phyloP scores from a whole-genome alignment of 2,797 vertebrate species.

The Labroides dimidiatus region DNA sequence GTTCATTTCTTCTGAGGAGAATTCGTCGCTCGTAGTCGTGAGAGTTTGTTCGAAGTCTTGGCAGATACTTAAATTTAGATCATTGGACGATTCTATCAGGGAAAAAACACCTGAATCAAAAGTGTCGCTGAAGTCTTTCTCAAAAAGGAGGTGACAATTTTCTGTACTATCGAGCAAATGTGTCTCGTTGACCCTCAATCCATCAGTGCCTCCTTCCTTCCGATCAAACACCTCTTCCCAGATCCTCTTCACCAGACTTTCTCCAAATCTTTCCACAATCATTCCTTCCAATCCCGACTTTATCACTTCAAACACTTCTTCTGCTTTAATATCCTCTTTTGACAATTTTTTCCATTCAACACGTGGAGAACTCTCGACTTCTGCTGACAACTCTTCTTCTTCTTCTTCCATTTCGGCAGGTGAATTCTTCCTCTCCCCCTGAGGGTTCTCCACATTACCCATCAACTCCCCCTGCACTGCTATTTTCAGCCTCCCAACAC shows the following conservation, averaged over 20 bases:
- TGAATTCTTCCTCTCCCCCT: constrained; percentile 48
- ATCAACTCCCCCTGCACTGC: constrained; percentile 56
- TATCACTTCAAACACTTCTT: constrained; percentile 44
- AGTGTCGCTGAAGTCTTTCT: constrained; percentile 44
- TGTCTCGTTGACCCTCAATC: background rate
- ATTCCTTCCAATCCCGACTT: constrained; percentile 40
- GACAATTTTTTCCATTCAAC: constrained; percentile 60
- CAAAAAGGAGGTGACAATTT: constrained; percentile 30
- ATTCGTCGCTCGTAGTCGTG: background rate
- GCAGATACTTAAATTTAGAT: constrained; percentile 13
- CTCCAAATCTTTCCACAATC: constrained; percentile 59
- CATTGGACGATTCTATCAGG: constrained; percentile 37
- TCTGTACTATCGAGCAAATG: constrained; percentile 6
- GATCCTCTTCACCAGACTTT: constrained; percentile 59
- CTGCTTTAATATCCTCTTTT: constrained; percentile 60
- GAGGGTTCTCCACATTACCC: constrained; percentile 54
- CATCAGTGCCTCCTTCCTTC: constrained; percentile 40
- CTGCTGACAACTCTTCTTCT: constrained; percentile 64
- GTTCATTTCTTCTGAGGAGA: constrained; percentile 8
- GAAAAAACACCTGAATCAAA: constrained; percentile 54
- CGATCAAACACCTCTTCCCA: constrained; percentile 66
- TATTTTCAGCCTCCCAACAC: constrained; percentile 58
- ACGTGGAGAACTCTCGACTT: constrained; percentile 56
- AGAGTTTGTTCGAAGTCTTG: constrained; percentile 18
- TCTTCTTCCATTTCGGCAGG: constrained; percentile 50